phyloP scores from a whole-genome alignment of 2,113 vertebrate genomes.

The Cathartes aura region DNA sequence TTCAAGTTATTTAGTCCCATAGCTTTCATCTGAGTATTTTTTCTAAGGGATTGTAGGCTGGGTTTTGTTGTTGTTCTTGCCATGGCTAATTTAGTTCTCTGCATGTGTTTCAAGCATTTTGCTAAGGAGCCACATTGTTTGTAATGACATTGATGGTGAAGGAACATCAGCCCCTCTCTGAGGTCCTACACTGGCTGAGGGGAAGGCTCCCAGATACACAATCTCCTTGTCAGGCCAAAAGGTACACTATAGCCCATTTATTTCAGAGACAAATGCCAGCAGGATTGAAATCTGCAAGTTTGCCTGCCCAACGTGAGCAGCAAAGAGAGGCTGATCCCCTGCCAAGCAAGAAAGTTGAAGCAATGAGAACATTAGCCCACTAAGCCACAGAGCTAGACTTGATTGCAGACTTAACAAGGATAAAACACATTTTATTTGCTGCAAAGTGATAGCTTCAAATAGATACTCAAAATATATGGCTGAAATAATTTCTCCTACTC shows the following conservation, averaged over 20 bases:
- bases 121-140: not conserved
- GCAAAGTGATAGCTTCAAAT: not conserved
- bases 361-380: not conserved
- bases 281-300: not conserved
- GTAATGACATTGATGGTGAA: not conserved
- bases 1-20: not conserved
- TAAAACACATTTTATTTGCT: not conserved
- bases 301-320: not conserved
- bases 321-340: not conserved
- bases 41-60: not conserved
- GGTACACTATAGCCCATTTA: not conserved
- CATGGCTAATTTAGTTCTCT: conserved; percentile 31
- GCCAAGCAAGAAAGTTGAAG: not conserved
- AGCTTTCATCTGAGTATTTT: not conserved
- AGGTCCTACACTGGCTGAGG: not conserved
- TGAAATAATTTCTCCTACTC: not conserved
- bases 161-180: not conserved
- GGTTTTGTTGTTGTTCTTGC: not conserved
- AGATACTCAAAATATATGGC: not conserved
- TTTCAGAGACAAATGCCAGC: not conserved
- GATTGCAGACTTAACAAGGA: not conserved
- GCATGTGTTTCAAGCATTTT: conserved; percentile 17
- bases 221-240: not conserved
- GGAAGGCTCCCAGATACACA: not conserved
- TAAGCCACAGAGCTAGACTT: not conserved